phyloP scores from a whole-genome alignment of 2,797 vertebrate genomes.

The Melanotaenia pygmaea region DNA sequence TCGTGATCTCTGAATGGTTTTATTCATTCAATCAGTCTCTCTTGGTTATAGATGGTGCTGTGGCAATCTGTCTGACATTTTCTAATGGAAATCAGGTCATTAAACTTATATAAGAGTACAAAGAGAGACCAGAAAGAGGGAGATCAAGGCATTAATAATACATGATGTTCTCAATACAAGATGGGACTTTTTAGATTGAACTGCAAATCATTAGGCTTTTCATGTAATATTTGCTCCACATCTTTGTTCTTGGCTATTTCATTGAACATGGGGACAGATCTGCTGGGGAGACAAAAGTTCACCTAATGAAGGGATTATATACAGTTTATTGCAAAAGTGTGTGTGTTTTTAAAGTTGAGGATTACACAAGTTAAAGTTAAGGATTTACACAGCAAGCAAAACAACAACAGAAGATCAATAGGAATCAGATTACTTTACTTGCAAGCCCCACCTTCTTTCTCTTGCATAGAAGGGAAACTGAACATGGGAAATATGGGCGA shows the following conservation, averaged over 20 bases:
- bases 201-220: constrained; percentile 19
- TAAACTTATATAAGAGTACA: constrained; percentile 49
- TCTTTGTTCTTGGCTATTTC: neutral
- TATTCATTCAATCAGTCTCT: constrained; percentile 48
- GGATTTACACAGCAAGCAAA: neutral
- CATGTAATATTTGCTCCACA: neutral
- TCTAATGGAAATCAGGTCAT: constrained; percentile 63
- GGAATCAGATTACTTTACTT: constrained; percentile 1
- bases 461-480: neutral
- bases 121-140: constrained; percentile 31
- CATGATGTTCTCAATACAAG: constrained; percentile 34
- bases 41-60: constrained; percentile 31
- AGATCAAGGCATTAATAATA: constrained; percentile 48
- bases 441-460: neutral
- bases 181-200: constrained; percentile 33
- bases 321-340: neutral
- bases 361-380: neutral
- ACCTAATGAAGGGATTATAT: neutral
- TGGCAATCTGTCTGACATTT: constrained; percentile 47
- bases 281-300: too few relatives aligned
- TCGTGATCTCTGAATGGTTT: constrained; percentile 41
- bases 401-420: constrained; percentile 8
- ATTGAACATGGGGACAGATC: neutral
- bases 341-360: neutral
- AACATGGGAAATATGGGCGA: constrained; percentile 18